These are phyloP conservation scores for Trididemnum clinides DNA, from an alignment of 23 tunicate species.

Conservation along the genomic window DNA sequence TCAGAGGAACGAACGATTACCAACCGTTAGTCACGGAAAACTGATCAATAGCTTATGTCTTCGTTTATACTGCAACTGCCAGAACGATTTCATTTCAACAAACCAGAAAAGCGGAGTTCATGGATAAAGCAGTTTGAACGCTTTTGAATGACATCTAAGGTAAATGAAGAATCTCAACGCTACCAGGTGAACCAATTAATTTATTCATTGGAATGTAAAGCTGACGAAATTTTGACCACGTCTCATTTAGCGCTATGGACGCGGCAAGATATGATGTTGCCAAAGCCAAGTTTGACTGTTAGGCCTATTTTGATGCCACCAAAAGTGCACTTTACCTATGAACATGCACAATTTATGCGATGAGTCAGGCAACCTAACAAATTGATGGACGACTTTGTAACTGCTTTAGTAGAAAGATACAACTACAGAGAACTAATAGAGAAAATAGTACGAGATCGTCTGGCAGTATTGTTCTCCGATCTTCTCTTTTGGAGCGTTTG, in stretches of 20 bases:
- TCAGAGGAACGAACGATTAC: too few relatives aligned
- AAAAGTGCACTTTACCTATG: neutral
- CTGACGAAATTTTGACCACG: neutral
- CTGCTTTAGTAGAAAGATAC: neutral
- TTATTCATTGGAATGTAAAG: neutral
- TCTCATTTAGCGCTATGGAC: neutral
- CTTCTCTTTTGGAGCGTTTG: slow-evolving; percentile 2
- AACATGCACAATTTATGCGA: slow-evolving; percentile 10
- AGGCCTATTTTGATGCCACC: neutral
- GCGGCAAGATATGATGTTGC: neutral
- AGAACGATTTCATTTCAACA: neutral
- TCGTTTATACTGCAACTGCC: slow-evolving; percentile 5
- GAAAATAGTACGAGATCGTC: slow-evolving; percentile 8
- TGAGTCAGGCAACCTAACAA: neutral
- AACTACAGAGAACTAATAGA: slow-evolving; percentile 5
- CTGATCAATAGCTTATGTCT: too few relatives aligned
- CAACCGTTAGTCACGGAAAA: too few relatives aligned
- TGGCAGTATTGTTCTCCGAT: neutral
- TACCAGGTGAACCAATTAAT: neutral
- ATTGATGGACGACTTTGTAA: neutral
- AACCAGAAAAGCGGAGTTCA: neutral
- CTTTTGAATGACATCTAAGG: neutral
- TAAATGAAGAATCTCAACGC: neutral
- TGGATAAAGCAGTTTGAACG: slow-evolving; percentile 24
- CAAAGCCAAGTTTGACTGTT: neutral